Conservation (phyloP, 2,797 vertebrate genomes). For the Myioborus miniatus region DNA sequence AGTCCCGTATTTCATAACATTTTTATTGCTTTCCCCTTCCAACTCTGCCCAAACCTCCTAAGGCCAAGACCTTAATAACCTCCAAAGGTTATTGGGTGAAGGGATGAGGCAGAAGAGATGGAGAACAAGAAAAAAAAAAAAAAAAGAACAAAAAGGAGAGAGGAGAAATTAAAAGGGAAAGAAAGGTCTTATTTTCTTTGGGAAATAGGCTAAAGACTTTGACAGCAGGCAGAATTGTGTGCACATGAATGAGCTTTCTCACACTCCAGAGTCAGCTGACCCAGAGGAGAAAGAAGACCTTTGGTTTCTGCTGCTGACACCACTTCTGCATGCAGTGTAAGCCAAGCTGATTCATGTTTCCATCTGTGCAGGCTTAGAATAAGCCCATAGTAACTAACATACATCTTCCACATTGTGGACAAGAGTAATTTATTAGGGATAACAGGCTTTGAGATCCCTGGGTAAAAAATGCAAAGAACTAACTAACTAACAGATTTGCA, state of each 20-base stretch:
- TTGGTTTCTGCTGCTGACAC: neutral
- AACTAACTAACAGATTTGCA: neutral
- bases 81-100: neutral
- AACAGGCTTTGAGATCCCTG: neutral
- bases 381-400: neutral
- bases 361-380: neutral
- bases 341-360: neutral
- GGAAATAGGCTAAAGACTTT: neutral
- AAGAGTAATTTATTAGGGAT: neutral
- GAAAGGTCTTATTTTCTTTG: neutral
- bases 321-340: neutral
- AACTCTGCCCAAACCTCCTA: neutral
- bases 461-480: neutral
- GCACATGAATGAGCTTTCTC: neutral
- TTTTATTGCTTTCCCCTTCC: neutral
- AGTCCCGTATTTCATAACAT: neutral
- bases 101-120: neutral
- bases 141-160: neutral
- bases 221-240: neutral
- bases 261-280: neutral
- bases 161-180: neutral
- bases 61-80: neutral
- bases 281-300: neutral
- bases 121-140: too few relatives aligned
- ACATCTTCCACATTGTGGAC: neutral